phyloP scores from a whole-genome alignment of 2,113 vertebrate genomes.

The Scomber scombrus region DNA sequence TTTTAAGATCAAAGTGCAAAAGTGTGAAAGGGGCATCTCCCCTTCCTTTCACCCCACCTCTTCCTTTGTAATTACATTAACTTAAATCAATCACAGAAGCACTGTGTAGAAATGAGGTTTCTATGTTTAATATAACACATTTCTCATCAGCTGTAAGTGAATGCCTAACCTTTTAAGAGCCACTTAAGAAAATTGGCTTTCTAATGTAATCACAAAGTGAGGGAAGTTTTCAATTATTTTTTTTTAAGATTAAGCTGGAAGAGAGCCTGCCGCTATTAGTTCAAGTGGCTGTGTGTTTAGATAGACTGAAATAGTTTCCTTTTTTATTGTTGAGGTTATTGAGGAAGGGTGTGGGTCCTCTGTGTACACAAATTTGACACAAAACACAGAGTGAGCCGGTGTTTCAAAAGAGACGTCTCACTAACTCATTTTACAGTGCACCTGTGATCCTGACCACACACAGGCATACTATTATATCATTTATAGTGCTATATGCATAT shows the following conservation, averaged over 20 bases:
- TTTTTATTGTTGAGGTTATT: neutral
- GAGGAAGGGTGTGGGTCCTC: neutral
- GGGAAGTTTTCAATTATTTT: conserved; percentile 4
- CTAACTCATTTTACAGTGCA: too few relatives aligned
- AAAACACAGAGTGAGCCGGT: neutral
- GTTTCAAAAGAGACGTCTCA: too few relatives aligned
- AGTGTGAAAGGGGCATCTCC: neutral
- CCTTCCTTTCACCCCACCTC: neutral
- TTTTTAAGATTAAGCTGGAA: conserved; percentile 15
- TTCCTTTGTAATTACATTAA: neutral
- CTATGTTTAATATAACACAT: neutral
- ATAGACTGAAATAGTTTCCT: conserved; percentile 15
- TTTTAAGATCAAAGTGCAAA: too few relatives aligned
- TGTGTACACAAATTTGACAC: neutral
- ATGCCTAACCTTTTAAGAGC: neutral
- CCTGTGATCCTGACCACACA: too few relatives aligned
- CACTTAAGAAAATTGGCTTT: conserved; percentile 38
- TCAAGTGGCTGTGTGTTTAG: conserved; percentile 24
- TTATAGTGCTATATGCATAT: too few relatives aligned
- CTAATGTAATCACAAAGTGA: conserved; percentile 21
- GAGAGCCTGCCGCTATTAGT: conserved; percentile 3
- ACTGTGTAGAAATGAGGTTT: neutral
- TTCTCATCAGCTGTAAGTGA: neutral
- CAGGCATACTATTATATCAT: too few relatives aligned
- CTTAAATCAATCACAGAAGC: neutral